These are phyloP conservation scores for Tenthredo amoena DNA, from an alignment of 2,888 invertebrate species.

Conservation along the genomic window DNA sequence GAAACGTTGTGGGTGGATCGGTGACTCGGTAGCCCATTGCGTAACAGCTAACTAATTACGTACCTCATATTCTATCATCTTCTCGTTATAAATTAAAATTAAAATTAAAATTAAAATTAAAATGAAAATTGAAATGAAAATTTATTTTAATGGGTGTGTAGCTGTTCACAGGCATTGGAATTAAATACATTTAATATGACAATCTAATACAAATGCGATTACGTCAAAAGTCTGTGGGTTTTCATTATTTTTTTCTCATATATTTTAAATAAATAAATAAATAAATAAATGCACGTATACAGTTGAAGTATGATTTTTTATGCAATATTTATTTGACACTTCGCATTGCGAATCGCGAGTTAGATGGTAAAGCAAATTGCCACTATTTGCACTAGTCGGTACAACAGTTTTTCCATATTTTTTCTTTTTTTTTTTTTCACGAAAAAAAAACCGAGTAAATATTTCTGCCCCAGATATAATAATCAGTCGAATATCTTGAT, in stretches of 20 bases:
- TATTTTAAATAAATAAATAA: background rate
- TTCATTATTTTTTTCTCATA: too few relatives aligned
- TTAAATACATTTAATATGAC: too few relatives aligned
- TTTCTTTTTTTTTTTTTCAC: too few relatives aligned
- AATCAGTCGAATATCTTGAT: too few relatives aligned
- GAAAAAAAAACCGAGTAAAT: too few relatives aligned
- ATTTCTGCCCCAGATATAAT: too few relatives aligned
- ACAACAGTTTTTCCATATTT: background rate
- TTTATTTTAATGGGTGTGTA: background rate
- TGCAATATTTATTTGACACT: background rate
- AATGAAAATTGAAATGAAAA: background rate
- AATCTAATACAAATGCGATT: too few relatives aligned
- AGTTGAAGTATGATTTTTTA: background rate
- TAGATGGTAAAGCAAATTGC: background rate
- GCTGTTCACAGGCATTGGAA: background rate
- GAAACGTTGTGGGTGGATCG: conserved; percentile 7
- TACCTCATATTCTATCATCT: conserved; percentile 17
- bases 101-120: background rate
- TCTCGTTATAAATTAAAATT: background rate
- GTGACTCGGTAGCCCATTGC: background rate
- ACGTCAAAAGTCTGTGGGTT: too few relatives aligned
- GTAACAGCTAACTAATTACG: background rate
- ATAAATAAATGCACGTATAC: background rate
- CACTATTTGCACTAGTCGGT: background rate
- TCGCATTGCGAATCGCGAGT: background rate